A percentile compares a stretch with the other conserved stretches of the same genome.
These are phyloP conservation scores for Polyodon spathula DNA, from an alignment of 2,113 vertebrate genomes.

Conservation along the genomic window DNA sequence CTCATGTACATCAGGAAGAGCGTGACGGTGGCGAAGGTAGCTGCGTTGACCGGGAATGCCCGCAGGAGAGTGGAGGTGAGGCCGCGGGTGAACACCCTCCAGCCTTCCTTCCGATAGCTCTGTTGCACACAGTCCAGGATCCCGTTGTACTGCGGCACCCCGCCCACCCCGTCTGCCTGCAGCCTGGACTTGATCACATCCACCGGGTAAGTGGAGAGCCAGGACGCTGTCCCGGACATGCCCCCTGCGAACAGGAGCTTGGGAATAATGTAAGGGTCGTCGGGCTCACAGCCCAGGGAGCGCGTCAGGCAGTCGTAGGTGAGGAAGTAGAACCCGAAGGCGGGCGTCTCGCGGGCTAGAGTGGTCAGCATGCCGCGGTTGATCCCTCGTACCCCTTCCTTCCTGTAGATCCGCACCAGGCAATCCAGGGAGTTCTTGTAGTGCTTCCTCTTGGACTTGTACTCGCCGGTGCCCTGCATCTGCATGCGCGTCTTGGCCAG, in stretches of 20 bases:
- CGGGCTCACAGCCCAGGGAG: conserved; percentile 73
- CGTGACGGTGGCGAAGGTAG: conserved; percentile 89
- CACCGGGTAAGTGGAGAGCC: conserved; percentile 86
- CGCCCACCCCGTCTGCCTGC: conserved; percentile 82
- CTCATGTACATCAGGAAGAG: conserved; percentile 78
- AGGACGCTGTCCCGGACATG: conserved; percentile 81
- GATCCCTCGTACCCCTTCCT: conserved; percentile 75
- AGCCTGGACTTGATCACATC: conserved; percentile 94
- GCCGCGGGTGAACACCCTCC: conserved; percentile 80
- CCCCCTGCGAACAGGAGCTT: conserved; percentile 88
- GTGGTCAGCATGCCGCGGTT: conserved; percentile 89
- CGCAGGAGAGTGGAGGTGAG: conserved; percentile 88
- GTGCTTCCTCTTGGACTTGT: conserved; percentile 63
- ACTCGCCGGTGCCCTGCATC: conserved; percentile 79
- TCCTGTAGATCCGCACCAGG: conserved; percentile 76
- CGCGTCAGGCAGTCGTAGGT: conserved; percentile 81
- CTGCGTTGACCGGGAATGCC: conserved; percentile 89
- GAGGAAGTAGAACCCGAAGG: conserved; percentile 91
- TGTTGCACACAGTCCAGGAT: conserved; percentile 79
- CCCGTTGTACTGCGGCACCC: conserved; percentile 65
- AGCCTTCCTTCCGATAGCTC: conserved; percentile 78
- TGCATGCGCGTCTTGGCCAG: conserved; percentile 95
- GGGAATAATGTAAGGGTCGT: conserved; percentile 75
- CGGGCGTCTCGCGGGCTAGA: conserved; percentile 80
- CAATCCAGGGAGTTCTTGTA: conserved; percentile 94